phyloP scores from a whole-genome alignment of 2,113 vertebrate genomes.

The Accipiter cooperii region DNA sequence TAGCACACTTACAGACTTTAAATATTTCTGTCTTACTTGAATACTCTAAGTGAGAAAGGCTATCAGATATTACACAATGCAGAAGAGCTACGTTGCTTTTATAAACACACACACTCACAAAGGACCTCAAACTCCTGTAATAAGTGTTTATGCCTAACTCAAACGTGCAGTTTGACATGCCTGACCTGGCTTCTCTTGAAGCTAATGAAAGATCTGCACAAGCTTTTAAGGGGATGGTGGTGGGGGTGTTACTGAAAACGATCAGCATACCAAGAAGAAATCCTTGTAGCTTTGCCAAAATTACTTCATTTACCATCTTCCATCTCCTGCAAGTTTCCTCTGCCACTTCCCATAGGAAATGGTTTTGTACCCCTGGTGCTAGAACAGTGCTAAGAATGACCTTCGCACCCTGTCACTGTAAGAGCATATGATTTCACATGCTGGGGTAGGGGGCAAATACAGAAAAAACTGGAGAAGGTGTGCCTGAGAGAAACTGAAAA shows the following conservation, averaged over 20 bases:
- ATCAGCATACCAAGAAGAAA: background rate
- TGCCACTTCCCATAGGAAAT: background rate
- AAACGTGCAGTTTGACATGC: background rate
- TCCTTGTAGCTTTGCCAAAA: background rate
- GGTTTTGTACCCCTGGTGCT: background rate
- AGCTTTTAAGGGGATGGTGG: background rate
- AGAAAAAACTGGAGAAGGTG: background rate
- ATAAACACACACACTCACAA: background rate
- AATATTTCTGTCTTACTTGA: background rate
- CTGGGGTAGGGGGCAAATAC: background rate
- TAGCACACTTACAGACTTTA: background rate
- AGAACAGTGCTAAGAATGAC: background rate
- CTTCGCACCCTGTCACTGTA: background rate
- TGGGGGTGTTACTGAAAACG: rapidly evolving
- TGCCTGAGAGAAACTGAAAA: background rate
- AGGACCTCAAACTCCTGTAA: background rate
- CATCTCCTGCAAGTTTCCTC: background rate
- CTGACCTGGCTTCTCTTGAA: background rate
- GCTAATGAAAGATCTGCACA: background rate
- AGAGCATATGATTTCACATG: rapidly evolving
- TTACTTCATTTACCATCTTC: background rate
- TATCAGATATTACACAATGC: background rate
- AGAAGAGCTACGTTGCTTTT: background rate
- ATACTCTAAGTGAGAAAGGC: background rate
- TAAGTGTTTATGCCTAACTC: background rate